phyloP scores from a whole-genome alignment of 2,888 invertebrate species.

The Drosophila eohydei region DNA sequence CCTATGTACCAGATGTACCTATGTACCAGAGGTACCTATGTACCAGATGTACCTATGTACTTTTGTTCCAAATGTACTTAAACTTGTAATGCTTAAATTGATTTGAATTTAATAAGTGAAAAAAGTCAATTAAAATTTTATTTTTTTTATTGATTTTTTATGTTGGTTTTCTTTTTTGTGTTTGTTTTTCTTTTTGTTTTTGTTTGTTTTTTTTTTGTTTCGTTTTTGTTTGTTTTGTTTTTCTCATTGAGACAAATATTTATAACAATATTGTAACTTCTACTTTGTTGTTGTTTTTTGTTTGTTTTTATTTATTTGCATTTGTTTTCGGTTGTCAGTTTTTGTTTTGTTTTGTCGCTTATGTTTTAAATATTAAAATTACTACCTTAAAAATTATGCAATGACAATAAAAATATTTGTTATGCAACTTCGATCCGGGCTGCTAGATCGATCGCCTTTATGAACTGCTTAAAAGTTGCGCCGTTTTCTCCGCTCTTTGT shows the following conservation, averaged over 20 bases:
- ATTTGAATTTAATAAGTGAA: neutral
- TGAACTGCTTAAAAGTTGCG: slow-evolving; percentile 49
- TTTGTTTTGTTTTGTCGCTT: slow-evolving; percentile 64
- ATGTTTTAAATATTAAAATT: slow-evolving; percentile 74
- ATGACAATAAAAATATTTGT: slow-evolving; percentile 77
- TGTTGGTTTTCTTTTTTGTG: slow-evolving; percentile 38
- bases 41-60: too few relatives aligned
- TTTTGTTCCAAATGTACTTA: too few relatives aligned
- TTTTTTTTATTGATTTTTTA: slow-evolving; percentile 48
- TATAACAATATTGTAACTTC: slow-evolving; percentile 79
- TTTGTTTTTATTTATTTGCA: slow-evolving; percentile 32
- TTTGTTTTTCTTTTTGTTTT: slow-evolving; percentile 31
- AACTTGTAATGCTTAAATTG: too few relatives aligned
- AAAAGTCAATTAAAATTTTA: slow-evolving; percentile 9
- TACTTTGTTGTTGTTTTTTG: slow-evolving; percentile 52
- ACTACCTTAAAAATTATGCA: slow-evolving; percentile 79
- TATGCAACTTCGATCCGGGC: slow-evolving; percentile 35
- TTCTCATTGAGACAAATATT: slow-evolving; percentile 80
- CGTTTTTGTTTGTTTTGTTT: slow-evolving; percentile 48
- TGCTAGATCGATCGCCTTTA: slow-evolving; percentile 12
- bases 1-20: too few relatives aligned
- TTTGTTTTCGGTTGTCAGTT: slow-evolving; percentile 44
- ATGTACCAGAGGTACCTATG: too few relatives aligned
- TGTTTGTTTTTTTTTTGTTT: slow-evolving; percentile 31
- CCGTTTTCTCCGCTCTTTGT: neutral